phyloP scores from a whole-genome alignment of 1,140 invertebrate species.

The Heliconius hewitsoni region DNA sequence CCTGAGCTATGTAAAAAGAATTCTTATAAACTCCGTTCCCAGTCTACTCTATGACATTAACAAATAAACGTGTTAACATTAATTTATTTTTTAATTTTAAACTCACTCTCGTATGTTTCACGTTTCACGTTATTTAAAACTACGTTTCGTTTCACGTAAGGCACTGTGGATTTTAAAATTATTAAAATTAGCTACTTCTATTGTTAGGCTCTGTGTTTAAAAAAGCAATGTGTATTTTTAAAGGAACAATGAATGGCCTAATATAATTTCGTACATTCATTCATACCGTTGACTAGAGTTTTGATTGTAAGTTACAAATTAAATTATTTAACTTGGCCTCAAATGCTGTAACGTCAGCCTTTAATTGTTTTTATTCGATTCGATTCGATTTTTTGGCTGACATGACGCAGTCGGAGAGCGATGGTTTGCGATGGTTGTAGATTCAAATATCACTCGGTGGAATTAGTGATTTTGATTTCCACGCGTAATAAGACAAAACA shows the following conservation, averaged over 20 bases:
- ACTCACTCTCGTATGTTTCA: not conserved
- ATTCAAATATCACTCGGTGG: not conserved
- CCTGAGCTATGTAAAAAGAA: not conserved
- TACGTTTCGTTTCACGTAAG: not conserved
- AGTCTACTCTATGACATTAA: not conserved
- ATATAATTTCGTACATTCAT: not conserved
- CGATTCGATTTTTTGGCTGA: too few relatives aligned
- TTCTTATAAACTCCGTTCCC: not conserved
- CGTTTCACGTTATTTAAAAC: not conserved
- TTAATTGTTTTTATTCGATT: too few relatives aligned
- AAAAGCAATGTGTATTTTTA: not conserved
- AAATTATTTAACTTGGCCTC: not conserved
- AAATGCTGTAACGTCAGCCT: not conserved
- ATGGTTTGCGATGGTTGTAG: not conserved
- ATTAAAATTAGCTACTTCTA: not conserved
- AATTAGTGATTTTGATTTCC: not conserved
- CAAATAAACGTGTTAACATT: not conserved
- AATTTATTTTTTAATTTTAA: conserved; percentile 9
- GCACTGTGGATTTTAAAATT: not conserved
- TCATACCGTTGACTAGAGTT: not conserved
- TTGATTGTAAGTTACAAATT: not conserved
- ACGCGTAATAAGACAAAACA: not conserved
- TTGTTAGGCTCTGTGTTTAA: not conserved
- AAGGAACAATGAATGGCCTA: not conserved
- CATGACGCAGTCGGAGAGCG: too few relatives aligned